phyloP scores from a whole-genome alignment of 2,113 vertebrate species.

The Cairina moschata region DNA sequence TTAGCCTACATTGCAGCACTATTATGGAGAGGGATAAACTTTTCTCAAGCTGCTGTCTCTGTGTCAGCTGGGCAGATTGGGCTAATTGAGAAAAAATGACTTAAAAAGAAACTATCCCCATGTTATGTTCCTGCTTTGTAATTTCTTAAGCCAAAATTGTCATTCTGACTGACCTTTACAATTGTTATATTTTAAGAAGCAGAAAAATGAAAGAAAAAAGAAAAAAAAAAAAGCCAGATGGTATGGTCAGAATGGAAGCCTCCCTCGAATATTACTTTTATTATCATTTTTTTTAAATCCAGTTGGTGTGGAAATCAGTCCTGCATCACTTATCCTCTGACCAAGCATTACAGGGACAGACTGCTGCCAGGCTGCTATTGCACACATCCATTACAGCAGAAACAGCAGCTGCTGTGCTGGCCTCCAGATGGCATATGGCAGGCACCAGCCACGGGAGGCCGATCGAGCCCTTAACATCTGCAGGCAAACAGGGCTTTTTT shows the following conservation, averaged over 20 bases:
- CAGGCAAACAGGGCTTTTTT: background rate
- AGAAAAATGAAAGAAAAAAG: background rate
- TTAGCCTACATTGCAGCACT: background rate
- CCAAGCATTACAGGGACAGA: background rate
- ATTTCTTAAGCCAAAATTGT: conserved; percentile 37
- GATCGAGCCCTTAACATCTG: background rate
- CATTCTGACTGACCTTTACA: background rate
- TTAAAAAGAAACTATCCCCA: background rate
- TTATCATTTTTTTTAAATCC: background rate
- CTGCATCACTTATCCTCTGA: background rate
- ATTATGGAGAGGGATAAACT: background rate
- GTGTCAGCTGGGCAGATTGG: background rate
- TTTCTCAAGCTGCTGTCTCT: background rate
- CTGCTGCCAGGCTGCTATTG: background rate
- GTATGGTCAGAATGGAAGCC: background rate
- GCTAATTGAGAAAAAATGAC: background rate
- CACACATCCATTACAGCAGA: background rate
- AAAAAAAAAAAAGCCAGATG: background rate
- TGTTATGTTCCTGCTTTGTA: background rate
- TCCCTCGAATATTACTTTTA: background rate
- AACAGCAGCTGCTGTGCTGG: background rate
- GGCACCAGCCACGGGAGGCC: background rate
- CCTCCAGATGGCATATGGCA: background rate
- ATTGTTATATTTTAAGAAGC: conserved; percentile 17
- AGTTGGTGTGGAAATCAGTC: background rate